Evolutionary conservation across 1,140 invertebrate species (phyloP).

Genomic region (Matsumurasca onukii): DNA sequence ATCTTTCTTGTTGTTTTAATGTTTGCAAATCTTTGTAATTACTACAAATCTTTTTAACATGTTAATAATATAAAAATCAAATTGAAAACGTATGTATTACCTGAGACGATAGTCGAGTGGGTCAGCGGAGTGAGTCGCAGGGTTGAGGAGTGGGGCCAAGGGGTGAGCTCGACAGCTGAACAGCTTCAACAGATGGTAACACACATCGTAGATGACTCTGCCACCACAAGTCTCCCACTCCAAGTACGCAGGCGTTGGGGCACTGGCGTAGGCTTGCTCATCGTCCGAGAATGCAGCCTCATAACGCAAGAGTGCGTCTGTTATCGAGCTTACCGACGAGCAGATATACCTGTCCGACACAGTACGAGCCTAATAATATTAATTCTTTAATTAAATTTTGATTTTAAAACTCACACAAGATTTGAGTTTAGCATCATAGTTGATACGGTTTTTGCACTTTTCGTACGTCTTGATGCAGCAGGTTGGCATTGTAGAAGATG

Average conservation of each 20-base stretch:
- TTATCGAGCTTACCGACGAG: constrained; percentile 62
- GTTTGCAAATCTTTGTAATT: too few relatives aligned
- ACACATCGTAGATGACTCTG: constrained; percentile 63
- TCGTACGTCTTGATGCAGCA: too few relatives aligned
- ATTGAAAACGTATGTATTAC: too few relatives aligned
- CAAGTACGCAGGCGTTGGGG: constrained; percentile 58
- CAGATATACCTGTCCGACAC: constrained; percentile 66
- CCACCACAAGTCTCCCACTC: constrained; percentile 15
- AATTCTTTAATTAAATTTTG: background rate
- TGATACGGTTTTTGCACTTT: too few relatives aligned
- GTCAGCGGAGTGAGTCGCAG: constrained; percentile 74
- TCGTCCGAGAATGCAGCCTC: constrained; percentile 59
- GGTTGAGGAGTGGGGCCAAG: constrained; percentile 70
- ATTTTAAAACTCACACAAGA: background rate
- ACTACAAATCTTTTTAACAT: too few relatives aligned
- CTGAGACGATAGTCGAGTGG: constrained; percentile 79
- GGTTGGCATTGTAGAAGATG: too few relatives aligned
- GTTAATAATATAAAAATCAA: too few relatives aligned
- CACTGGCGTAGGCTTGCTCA: constrained; percentile 50
- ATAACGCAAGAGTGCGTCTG: constrained; percentile 67
- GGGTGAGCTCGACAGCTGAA: constrained; percentile 63
- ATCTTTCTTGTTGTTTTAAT: too few relatives aligned
- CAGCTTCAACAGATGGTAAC: constrained; percentile 81
- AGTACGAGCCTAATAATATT: too few relatives aligned
- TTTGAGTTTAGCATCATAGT: background rate